These are phyloP conservation scores for Xanthostigma xanthostigma DNA, from an alignment of 2,888 invertebrate species.

Conservation along the genomic window DNA sequence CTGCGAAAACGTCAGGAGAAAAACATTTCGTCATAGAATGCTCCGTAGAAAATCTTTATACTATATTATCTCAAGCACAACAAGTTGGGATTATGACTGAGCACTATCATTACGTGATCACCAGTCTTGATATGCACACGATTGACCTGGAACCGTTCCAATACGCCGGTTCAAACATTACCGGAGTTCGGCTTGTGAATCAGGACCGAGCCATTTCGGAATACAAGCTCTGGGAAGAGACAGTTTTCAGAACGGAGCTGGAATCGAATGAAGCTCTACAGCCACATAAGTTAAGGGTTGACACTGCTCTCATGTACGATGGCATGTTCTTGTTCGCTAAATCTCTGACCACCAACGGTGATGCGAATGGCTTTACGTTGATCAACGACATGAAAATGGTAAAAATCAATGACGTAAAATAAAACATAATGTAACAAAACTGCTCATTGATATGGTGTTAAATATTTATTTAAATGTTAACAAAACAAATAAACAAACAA, in stretches of 20 bases:
- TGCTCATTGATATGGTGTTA: too few relatives aligned
- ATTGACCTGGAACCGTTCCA: constrained; percentile 63
- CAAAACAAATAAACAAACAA: too few relatives aligned
- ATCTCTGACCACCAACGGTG: constrained; percentile 51
- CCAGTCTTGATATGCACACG: constrained; percentile 68
- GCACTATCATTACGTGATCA: constrained; percentile 61
- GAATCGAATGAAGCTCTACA: not conserved
- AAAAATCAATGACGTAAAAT: constrained; percentile 12
- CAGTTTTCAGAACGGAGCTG: not conserved
- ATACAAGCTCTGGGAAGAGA: too few relatives aligned
- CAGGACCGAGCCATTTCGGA: constrained; percentile 24
- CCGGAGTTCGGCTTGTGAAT: constrained; percentile 53
- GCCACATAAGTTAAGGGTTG: constrained; percentile 34
- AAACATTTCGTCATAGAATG: constrained; percentile 64
- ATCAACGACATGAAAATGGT: constrained; percentile 73
- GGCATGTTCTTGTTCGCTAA: constrained; percentile 68
- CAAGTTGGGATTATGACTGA: constrained; percentile 78
- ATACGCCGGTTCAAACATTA: constrained; percentile 70
- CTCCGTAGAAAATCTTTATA: constrained; percentile 37
- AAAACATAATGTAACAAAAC: too few relatives aligned
- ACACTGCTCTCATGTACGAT: constrained; percentile 72
- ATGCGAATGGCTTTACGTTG: constrained; percentile 57
- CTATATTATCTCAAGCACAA: constrained; percentile 54
- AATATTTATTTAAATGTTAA: too few relatives aligned
- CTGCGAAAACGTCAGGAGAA: constrained; percentile 53